These are phyloP conservation scores for Alectoris magna DNA, from an alignment of 2,797 vertebrate genomes.

Conservation along the genomic window DNA sequence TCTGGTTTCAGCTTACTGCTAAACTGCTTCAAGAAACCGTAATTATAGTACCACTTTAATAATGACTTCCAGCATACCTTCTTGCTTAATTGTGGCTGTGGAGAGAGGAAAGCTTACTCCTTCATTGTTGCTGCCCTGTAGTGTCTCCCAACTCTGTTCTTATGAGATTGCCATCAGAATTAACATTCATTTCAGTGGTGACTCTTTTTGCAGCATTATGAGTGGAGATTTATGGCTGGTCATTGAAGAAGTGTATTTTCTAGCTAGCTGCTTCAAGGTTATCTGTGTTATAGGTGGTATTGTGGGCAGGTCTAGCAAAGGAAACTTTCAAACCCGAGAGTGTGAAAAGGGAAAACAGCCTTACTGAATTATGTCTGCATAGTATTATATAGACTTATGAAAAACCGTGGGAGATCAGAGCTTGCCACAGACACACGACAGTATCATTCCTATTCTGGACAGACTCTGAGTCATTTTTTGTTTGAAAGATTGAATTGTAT, in stretches of 20 bases:
- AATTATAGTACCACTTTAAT: constrained; percentile 19
- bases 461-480: too few species aligned
- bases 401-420: too few species aligned
- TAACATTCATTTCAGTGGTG: constrained; percentile 29
- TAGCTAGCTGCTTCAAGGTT: constrained; percentile 53
- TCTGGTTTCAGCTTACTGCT: not conserved
- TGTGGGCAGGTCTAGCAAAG: not conserved
- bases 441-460: too few species aligned
- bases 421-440: too few species aligned
- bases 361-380: not conserved
- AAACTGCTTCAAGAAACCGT: not conserved
- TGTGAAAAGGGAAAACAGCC: not conserved
- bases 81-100: not conserved
- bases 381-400: not conserved
- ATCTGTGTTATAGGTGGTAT: not conserved
- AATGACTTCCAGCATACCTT: not conserved
- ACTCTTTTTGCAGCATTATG: constrained; percentile 13
- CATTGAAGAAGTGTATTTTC: constrained; percentile 11
- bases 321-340: not conserved
- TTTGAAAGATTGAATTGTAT: too few species aligned
- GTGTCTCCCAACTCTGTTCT: not conserved
- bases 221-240: constrained; percentile 27
- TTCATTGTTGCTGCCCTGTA: constrained; percentile 5
- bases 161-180: not conserved
- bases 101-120: not conserved